Evolutionary conservation across 2,797 vertebrate species (phyloP), one percentile per base, ranked within the genome.

Genomic region (Gobionotothen gibberifrons): DNA sequence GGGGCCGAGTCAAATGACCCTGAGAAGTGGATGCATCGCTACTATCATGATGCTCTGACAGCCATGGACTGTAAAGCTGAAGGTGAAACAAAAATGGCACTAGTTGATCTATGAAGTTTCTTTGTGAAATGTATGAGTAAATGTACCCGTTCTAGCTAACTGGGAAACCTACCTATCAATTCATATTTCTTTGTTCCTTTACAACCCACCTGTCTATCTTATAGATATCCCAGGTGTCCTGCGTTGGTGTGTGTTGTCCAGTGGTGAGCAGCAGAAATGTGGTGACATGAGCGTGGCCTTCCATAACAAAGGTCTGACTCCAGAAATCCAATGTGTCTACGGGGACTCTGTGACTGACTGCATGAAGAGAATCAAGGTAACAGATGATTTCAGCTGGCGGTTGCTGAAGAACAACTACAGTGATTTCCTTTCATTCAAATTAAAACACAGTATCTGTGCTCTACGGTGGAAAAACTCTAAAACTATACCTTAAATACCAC

Each of bases 161-260:
- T 52, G 22, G 11, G 6, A 5, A 12, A 57, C 10, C 4, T 40
- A 15, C 12, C 10, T 19, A 9, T 21, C 3, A 0, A 21, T 59
- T 2, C 17, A 19, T 43, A 17, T 19, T 11, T 43, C 15, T 32
- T 11, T 76, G n/a, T 26, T n/a, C 66, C 9, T 51, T 5, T 21
- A 21, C 44, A 4, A 3, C n/a, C 32, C 14, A 52, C 22, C 16
- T 12, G 3, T 54, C 52, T 29, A 0, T 58, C 36, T 61, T 5
- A n/a, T 21, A 96, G 96, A 92, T 0, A 40, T 95, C 46, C 94
- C 96, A 53, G 83, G 66, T 63, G 80, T 16, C 55, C 75, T 99
- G 67, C 95, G 93, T 44, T 99, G 98, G 98, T 99, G 98, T 46
- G 96, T 96, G 88, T 54, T 97, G 73, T 96, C 96, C 29, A 64